phyloP scores from a whole-genome alignment of 2,888 invertebrate genomes.

The Drosophila affinis region DNA sequence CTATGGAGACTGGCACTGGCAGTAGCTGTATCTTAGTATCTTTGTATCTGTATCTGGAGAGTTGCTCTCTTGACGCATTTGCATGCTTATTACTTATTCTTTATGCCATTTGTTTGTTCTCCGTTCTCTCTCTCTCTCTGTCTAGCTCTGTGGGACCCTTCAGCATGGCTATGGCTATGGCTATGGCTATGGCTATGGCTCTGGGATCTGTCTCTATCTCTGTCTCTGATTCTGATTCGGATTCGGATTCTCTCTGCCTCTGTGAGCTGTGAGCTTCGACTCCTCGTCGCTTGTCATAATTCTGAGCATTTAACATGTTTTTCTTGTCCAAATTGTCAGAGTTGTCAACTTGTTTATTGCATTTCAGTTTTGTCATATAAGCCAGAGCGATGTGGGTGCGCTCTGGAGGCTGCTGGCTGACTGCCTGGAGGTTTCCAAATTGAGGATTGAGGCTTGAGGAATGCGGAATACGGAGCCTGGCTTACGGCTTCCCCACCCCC shows the following conservation, averaged over 20 bases:
- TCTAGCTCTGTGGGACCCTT: too few species aligned
- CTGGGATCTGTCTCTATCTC: not conserved
- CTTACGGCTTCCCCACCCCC: conserved; percentile 20
- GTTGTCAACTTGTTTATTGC: conserved; percentile 69
- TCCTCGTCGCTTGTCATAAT: conserved; percentile 56
- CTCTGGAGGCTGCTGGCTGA: not conserved
- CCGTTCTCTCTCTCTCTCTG: not conserved
- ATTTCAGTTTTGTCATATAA: conserved; percentile 58
- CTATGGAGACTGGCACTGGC: conserved; percentile 4
- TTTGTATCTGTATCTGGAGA: conserved; percentile 41
- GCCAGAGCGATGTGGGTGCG: conserved; percentile 33
- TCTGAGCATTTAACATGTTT: conserved; percentile 65
- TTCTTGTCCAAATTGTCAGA: conserved; percentile 67
- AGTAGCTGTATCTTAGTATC: conserved; percentile 29
- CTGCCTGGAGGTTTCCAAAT: not conserved
- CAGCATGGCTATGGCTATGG: not conserved
- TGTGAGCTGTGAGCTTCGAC: conserved; percentile 27
- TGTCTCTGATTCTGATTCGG: not conserved
- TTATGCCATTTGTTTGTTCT: conserved; percentile 48
- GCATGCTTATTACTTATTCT: conserved; percentile 63
- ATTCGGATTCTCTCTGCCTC: not conserved
- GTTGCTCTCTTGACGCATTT: conserved; percentile 48
- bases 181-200: not conserved
- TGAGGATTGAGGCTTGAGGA: not conserved
- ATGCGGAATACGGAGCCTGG: conserved; percentile 20